These are phyloP conservation scores for Lutraria rhynchaena DNA, from an alignment of 1,140 invertebrate species.

Conservation along the genomic window DNA sequence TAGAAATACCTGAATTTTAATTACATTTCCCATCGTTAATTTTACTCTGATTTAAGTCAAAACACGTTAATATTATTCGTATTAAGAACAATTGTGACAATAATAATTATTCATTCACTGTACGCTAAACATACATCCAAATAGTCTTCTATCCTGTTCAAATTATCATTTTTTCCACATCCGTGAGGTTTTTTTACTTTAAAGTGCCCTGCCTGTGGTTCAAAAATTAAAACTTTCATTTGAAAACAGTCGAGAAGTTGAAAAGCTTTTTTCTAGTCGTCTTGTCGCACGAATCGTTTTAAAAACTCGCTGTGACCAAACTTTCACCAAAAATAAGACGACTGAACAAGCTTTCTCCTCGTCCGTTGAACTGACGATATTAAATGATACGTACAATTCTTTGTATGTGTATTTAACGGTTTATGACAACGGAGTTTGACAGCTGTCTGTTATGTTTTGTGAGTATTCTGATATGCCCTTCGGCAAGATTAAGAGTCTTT, in stretches of 20 bases:
- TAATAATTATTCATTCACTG: too few relatives aligned
- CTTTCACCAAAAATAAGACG: background rate
- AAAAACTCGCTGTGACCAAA: background rate
- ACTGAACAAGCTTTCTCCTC: slow-evolving; percentile 4
- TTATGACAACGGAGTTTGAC: slow-evolving; percentile 32
- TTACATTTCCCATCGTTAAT: too few relatives aligned
- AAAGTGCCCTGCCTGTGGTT: too few relatives aligned
- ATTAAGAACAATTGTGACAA: too few relatives aligned
- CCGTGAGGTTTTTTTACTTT: too few relatives aligned
- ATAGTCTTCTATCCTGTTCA: too few relatives aligned
- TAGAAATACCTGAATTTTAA: background rate
- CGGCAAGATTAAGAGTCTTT: background rate
- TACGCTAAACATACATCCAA: too few relatives aligned
- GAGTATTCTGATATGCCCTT: background rate
- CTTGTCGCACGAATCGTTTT: background rate
- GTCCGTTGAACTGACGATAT: background rate
- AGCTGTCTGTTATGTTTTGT: slow-evolving; percentile 22
- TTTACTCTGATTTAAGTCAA: too few relatives aligned
- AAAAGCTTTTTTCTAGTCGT: background rate
- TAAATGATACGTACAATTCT: background rate
- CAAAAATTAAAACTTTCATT: too few relatives aligned
- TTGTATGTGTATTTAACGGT: background rate
- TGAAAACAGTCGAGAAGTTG: background rate
- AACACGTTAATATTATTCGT: too few relatives aligned
- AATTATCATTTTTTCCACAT: too few relatives aligned